Percentiles rank a stretch among this genome's conserved stretches.
These are phyloP conservation scores for Mactra quadrangularis DNA, from an alignment of 1,140 invertebrate species.

Conservation along the genomic window DNA sequence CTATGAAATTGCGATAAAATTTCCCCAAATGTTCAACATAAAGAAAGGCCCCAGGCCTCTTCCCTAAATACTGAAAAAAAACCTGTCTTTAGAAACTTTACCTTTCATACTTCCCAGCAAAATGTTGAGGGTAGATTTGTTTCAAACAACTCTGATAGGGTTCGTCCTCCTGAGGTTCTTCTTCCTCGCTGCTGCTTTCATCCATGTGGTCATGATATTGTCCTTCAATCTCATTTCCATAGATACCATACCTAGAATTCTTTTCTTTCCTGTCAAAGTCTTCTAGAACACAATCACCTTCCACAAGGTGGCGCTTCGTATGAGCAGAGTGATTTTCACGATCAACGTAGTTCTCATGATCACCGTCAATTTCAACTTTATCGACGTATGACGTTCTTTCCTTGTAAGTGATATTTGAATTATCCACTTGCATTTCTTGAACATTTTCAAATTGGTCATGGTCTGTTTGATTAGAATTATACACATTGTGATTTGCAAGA, in stretches of 20 bases:
- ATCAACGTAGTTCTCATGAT: background rate
- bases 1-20: no score
- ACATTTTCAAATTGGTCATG: background rate
- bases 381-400: constrained; percentile 38
- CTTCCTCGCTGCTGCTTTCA: constrained; percentile 48
- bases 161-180: constrained; percentile 59
- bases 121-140: constrained; percentile 76
- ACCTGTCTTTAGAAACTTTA: constrained; percentile 47
- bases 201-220: constrained; percentile 37
- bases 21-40: no score
- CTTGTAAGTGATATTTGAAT: background rate
- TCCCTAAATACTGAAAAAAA: no score
- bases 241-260: background rate
- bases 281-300: constrained; percentile 13
- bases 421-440: background rate
- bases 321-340: constrained; percentile 3
- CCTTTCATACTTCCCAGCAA: constrained; percentile 71
- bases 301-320: background rate
- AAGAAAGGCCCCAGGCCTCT: no score
- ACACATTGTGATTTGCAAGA: background rate
- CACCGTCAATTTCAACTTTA: constrained; percentile 15
- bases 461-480: background rate
- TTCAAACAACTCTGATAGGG: constrained; percentile 75
- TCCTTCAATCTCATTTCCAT: background rate
- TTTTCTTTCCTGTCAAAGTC: background rate